Base-by-base conservation (phyloP, 1,140 invertebrate genomes). In the Drosophila pallidifrons region DNA sequence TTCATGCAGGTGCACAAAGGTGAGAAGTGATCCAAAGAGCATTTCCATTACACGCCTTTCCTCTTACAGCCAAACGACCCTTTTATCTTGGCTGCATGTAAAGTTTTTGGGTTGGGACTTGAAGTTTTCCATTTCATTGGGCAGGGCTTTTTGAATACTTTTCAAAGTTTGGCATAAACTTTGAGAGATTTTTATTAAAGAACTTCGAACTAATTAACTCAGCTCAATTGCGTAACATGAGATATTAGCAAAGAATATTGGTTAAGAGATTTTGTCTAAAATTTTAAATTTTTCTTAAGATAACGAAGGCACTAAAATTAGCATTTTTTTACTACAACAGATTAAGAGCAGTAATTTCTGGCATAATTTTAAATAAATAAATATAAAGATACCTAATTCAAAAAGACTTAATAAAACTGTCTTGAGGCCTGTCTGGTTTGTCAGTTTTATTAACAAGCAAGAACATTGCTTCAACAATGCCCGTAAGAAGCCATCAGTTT, bases 1-100 rank as follows among this genome's bases (percentile, higher is more conserved):
- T 72, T 55, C 47, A 72, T 71, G 60, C 66, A 79, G 67, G 61
- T 72, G 73, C 58, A 57, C 54, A 59, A 69, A 75, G 72, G 11
- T 65, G 49, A 73, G 13, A 52, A 30, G 15, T 38, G 47, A 59
- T 15, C 30, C 10, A 54, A 65, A 16, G 20, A 55, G 51, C 38
- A 43, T 4, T 16, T 7, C 5, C 11, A 52, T 52, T 54, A 35
- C 57, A 61, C 20, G n/a, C 20, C 25, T 49, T 28, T 70, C 30
- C 59, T 54, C 20, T 52, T 30, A 41, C 10, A 15, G 35, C 10
- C 25, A 11, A 28, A 11, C 8, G 13, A n/a, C 5, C 16, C 25
- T 52, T 49, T 38, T 10, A 10, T 10, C 7, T 38, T 15, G 49
- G 11, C 25, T 51, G 47, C 20, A 11, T 47, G 15, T 5, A 13